Evolutionary conservation across 37 sponge, comb jelly and placozoan species (phyloP), one percentile per base, ranked within the genome.

Genomic region (Beroe forskalii): DNA sequence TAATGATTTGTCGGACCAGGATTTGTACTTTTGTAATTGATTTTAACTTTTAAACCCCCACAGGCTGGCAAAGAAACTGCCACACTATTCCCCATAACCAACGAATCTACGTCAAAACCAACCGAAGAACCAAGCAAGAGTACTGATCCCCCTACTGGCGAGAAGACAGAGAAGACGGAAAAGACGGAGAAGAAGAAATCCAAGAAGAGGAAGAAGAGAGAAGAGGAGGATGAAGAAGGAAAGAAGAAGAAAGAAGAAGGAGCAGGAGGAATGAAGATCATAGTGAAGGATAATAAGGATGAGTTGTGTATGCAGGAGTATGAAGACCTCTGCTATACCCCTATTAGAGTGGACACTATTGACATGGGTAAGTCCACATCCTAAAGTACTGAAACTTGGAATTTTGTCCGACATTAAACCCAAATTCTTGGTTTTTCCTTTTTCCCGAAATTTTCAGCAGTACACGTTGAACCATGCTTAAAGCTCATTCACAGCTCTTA

Each of bases 291-390:
- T 37, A 69, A 69, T 17, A 69, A 69, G 32, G 72, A 69, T 32
- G 72, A 69, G 72, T 20, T 36, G 36, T 80, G 86, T 80, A 44
- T 23, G 86, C 86, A 80, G 55, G 86, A 80, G 31, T 80, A 80
- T 44, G 86, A 80, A 24, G 86, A 80, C 25, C 40, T 80, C 48
- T 80, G 86, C 31, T 80, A 80, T 25, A 80, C 86, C 27, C 86
- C 86, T 17, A 80, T 80, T 44, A 80, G 86, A 80, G 28, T 44
- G 28, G 86, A 80, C 17, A 80, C 86, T 24, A 80, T 80, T 80
- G 86, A 80, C 0, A 80, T 80, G 86, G 86, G 86, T 80, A 3
- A 17, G 86, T 80, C 55, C n/a, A n/a, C n/a, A n/a, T n/a, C n/a
- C n/a, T n/a, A n/a, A 55, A 55, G 17, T 20, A 55, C 14, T 55